phyloP scores from a whole-genome alignment of 23 tunicate genomes.

The Phallusia fumigata region DNA sequence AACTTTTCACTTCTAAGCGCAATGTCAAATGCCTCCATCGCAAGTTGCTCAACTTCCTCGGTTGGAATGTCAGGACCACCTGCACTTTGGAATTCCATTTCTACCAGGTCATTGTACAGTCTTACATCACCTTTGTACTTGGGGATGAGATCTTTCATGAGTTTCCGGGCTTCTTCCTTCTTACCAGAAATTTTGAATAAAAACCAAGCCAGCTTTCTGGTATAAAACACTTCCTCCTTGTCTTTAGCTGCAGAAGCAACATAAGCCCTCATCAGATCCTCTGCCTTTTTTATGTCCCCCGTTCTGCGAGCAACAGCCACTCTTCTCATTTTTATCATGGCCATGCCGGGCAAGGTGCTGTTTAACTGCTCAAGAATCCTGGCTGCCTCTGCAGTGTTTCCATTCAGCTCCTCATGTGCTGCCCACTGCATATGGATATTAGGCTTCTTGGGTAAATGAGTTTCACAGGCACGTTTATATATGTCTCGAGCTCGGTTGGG shows the following conservation, averaged over 20 bases:
- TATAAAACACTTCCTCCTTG: constrained; percentile 69
- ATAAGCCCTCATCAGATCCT: constrained; percentile 46
- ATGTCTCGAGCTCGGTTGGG: constrained; percentile 36
- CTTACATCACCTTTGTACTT: constrained; percentile 48
- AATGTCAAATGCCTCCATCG: constrained; percentile 72
- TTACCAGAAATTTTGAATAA: constrained; percentile 62
- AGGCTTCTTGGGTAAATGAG: constrained; percentile 88
- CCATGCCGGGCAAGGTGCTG: constrained; percentile 66
- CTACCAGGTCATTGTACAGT: constrained; percentile 83
- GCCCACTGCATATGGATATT: constrained; percentile 95
- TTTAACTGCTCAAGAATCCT: constrained; percentile 58
- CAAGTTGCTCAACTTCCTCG: constrained; percentile 43
- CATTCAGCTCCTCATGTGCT: constrained; percentile 80
- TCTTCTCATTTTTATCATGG: constrained; percentile 69
- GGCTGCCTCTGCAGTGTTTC: constrained; percentile 52
- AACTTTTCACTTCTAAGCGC: constrained; percentile 57
- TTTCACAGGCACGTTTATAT: constrained; percentile 74
- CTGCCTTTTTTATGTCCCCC: constrained; percentile 64
- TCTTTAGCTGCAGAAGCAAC: constrained; percentile 67
- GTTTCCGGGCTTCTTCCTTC: constrained; percentile 48
- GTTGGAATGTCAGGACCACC: constrained; percentile 17
- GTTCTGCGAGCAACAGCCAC: constrained; percentile 69
- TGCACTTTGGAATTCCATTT: constrained; percentile 74
- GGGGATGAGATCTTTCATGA: constrained; percentile 64
- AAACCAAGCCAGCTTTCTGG: constrained; percentile 83